phyloP scores from a whole-genome alignment of 2,888 invertebrate species.

The Synanthedon tipuliformis region DNA sequence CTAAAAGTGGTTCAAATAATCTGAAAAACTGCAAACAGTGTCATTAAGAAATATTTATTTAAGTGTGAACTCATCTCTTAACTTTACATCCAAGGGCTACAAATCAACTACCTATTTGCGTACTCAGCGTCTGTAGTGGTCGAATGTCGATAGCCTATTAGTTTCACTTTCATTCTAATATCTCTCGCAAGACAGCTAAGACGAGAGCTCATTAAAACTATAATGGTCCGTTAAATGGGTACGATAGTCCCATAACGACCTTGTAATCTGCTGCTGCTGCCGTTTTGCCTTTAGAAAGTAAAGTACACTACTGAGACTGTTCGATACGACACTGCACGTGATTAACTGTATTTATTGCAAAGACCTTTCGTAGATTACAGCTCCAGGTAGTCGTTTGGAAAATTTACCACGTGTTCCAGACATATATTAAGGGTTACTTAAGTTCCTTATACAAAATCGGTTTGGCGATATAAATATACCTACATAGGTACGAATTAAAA shows the following conservation, averaged over 20 bases:
- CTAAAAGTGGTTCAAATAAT: no score
- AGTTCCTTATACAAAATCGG: no score
- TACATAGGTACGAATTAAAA: no score
- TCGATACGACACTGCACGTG: constrained; percentile 7
- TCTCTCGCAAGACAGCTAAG: constrained; percentile 16
- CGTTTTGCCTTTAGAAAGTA: constrained; percentile 13
- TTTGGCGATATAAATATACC: no score
- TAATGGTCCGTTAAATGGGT: constrained; percentile 25
- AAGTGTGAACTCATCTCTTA: no score
- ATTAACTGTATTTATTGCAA: constrained; percentile 15
- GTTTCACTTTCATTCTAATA: constrained; percentile 61
- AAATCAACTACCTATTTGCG: constrained; percentile 19
- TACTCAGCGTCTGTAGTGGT: constrained; percentile 11
- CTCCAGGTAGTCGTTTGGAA: constrained; percentile 1
- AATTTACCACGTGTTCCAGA: neutral
- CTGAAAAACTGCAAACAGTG: no score
- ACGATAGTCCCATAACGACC: constrained; percentile 5
- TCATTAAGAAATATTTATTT: no score
- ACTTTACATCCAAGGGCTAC: no score
- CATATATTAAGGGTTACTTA: neutral
- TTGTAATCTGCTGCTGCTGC: constrained; percentile 8
- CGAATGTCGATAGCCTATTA: constrained; percentile 42
- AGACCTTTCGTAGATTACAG: constrained; percentile 8
- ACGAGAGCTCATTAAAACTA: constrained; percentile 22
- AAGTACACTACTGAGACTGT: constrained; percentile 11